These are phyloP conservation scores for Mesitornis unicolor DNA, from an alignment of 2,113 vertebrate species.

Conservation along the genomic window DNA sequence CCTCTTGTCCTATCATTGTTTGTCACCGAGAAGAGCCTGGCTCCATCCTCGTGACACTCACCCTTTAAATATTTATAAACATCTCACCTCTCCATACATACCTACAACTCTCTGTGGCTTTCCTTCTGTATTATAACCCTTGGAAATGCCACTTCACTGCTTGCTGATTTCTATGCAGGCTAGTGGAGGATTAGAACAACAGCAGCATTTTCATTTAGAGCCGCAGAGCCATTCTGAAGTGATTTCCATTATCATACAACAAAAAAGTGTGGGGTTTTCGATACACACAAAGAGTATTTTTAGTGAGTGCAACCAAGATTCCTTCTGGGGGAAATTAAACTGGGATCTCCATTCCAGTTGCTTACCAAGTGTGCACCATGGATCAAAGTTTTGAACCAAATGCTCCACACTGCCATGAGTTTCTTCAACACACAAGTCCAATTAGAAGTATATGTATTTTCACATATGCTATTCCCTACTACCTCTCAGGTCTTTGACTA, in stretches of 20 bases:
- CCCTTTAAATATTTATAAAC: too few relatives aligned
- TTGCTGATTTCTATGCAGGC: neutral
- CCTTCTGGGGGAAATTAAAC: neutral
- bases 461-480: neutral
- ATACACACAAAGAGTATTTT: neutral
- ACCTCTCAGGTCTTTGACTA: neutral
- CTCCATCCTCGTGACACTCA: too few relatives aligned
- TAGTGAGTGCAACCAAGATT: neutral
- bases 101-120: neutral
- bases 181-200: neutral
- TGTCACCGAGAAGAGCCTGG: too few relatives aligned
- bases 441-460: neutral
- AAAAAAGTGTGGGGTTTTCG: neutral
- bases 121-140: neutral
- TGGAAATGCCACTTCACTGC: neutral
- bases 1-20: too few relatives aligned
- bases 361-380: neutral
- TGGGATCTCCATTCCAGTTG: neutral
- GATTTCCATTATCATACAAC: neutral
- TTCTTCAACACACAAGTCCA: neutral
- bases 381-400: neutral
- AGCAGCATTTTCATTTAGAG: neutral
- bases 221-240: neutral
- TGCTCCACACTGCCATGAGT: neutral
- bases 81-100: neutral